Evolutionary conservation across 2,888 invertebrate genomes (phyloP), one percentile per base, ranked within the genome.

Genomic region (Uloborus plumipes): DNA sequence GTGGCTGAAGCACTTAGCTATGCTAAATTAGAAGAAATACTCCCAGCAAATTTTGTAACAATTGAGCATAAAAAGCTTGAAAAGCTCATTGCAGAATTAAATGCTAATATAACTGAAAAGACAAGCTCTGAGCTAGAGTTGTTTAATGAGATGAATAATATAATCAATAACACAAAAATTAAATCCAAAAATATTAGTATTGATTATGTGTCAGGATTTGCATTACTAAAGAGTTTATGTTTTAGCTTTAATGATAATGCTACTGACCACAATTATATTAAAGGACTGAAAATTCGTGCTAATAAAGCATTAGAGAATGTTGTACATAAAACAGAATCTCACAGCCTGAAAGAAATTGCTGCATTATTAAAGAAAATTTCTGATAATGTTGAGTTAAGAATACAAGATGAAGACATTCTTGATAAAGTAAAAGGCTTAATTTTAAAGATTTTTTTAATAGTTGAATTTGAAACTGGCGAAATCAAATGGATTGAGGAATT

Each of bases 401-500:
- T 31, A n/a, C 1, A 1, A 3, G 0, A 14, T 15, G 50, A 50
- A 16, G 50, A 71, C 1, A n/a, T 47, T 39, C 4, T 26, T 0
- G 61, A 71, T 14, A 47, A 49, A 7, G 14, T 59, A n/a, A 20
- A n/a, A 1, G 16, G 18, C 7, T 20, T 31, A 18, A 14, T 47
- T 14, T 16, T 22, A 18, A 51, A 74, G 14, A 65, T 74, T 31
- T 65, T 47, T 11, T 0, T 7, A 7, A 64, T 55, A 55, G 15
- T 65, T 16, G 20, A 74, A 74, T 64, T 39, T 18, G 55, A 55
- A 39, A 3, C 39, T 2, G 22, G 22, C 47, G 55, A 65, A 20
- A 53, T 65, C 16, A 74, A 55, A 55, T 53, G 65, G 53, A 74
- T 74, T 49, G 64, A 74, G 15, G 31, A 72, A 20, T 53, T 78